phyloP scores from a whole-genome alignment of 2,888 invertebrate genomes.

The Rhagium mordax region DNA sequence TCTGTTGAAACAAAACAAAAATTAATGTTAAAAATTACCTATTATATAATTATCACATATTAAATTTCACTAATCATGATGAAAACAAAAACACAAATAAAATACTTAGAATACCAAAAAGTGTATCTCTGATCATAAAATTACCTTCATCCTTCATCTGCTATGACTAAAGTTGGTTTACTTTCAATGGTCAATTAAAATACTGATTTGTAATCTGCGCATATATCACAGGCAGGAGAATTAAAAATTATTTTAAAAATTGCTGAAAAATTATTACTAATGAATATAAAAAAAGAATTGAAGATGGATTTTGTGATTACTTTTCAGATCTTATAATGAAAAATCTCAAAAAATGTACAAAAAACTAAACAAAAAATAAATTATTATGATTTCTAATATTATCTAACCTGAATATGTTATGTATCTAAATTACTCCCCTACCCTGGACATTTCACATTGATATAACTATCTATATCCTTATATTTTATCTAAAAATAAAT shows the following conservation, averaged over 20 bases:
- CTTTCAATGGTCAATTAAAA: conserved; percentile 55
- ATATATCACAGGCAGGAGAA: conserved; percentile 66
- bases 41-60: conserved; percentile 30
- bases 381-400: conserved; percentile 47
- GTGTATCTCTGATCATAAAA: conserved; percentile 51
- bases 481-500: conserved; percentile 61
- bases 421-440: conserved; percentile 62
- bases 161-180: conserved; percentile 38
- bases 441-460: conserved; percentile 66
- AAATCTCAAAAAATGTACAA: conserved; percentile 50
- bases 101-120: conserved; percentile 1
- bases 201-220: conserved; percentile 64
- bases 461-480: conserved; percentile 61
- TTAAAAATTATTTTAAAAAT: conserved; percentile 33
- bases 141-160: conserved; percentile 34
- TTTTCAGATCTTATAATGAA: conserved; percentile 44
- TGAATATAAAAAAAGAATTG: conserved; percentile 26
- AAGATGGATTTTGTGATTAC: conserved; percentile 25
- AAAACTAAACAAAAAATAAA: conserved; percentile 46
- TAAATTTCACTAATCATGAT: conserved; percentile 23
- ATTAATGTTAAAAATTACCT: not conserved
- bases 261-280: conserved; percentile 27
- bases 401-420: conserved; percentile 54
- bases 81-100: conserved; percentile 10
- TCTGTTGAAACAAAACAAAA: not conserved